Base-by-base conservation (phyloP, 2,888 invertebrate genomes). In the Teinopalpus imperialis region DNA sequence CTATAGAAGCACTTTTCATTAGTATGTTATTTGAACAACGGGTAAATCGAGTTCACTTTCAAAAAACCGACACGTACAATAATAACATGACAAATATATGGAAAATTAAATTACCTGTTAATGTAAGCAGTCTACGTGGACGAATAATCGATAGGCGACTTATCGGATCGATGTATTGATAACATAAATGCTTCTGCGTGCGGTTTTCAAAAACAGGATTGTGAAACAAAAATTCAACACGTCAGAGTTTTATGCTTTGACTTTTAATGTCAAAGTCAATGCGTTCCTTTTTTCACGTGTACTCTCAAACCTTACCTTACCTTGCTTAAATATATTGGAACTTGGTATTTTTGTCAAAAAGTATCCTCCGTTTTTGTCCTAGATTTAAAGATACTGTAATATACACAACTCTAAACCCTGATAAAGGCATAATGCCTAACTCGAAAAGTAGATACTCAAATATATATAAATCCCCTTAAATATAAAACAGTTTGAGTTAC, bases 91-190 rank as follows among this genome's bases (percentile, higher is more conserved):
- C 42, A 50, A 62, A 59, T 48, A 59, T 61, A 60, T 63, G 53
- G 53, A 59, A 54, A 74, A 72, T 69, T 59, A 57, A 68, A 66
- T 75, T 68, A 76, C 70, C 73, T 73, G 61, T 59, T 51, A 59
- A 63, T 64, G 54, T 62, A 63, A 62, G 55, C 55, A 57, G 50
- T 53, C 64, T 77, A 82, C 83, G 82, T 82, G 82, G 80, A 68
- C 57, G 43, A 56, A 46, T 23, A 21, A 40, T 32, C 59, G 75
- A 72, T 77, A 74, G 73, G 60, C 52, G 48, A 52, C 74, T 77
- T 79, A 79, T 77, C 81, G 69, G 67, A 64, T 69, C 60, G 59
- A 59, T 63, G 42, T 59, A 56, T 64, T 69, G 77, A 77, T 80
- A 74, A 74, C 61, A 51, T 37, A 41, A 45, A 52, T 32, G 26